Percentiles rank a stretch among this genome's conserved stretches.
These are phyloP conservation scores for Amblyopsis hoosieri DNA, from an alignment of 2,797 vertebrate genomes.

Conservation along the genomic window DNA sequence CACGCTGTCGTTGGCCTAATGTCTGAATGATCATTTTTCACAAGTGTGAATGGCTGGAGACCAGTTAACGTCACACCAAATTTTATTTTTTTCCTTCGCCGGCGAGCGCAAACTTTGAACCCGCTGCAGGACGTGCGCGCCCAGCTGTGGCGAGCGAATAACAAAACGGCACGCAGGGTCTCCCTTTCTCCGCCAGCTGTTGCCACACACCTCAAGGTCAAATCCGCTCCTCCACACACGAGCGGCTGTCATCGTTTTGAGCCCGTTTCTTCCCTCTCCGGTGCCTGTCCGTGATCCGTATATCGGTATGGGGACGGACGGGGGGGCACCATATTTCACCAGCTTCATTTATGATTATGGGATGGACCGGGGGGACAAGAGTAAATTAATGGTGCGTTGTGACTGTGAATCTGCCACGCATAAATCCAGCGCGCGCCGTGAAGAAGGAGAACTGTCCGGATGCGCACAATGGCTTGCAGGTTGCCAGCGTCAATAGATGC, in stretches of 20 bases:
- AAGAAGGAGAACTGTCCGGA: slow-evolving; percentile 54
- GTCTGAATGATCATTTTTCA: background rate
- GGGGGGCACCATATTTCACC: slow-evolving; percentile 53
- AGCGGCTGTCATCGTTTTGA: slow-evolving; percentile 40
- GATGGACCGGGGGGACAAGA: slow-evolving; percentile 61
- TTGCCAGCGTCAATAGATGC: slow-evolving; percentile 53
- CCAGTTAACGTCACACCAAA: background rate
- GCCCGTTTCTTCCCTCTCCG: slow-evolving; percentile 41
- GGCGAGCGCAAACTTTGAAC: background rate
- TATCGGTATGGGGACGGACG: slow-evolving; percentile 24
- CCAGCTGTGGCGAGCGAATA: slow-evolving; percentile 19
- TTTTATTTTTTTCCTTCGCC: background rate
- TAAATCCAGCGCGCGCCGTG: slow-evolving; percentile 62
- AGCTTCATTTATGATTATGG: slow-evolving; percentile 73
- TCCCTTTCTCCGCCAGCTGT: slow-evolving; percentile 25
- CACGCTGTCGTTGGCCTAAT: background rate
- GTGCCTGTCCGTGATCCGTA: slow-evolving; percentile 55
- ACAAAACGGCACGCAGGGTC: slow-evolving; percentile 24
- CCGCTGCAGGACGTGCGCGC: background rate
- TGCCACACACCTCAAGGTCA: slow-evolving; percentile 63
- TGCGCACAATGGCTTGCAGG: slow-evolving; percentile 54
- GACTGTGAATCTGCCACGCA: slow-evolving; percentile 71
- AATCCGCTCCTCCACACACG: slow-evolving; percentile 36
- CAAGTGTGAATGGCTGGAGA: too few species aligned
- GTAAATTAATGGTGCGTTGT: slow-evolving; percentile 74